Evolutionary conservation across 1,140 invertebrate species (phyloP), one percentile per base, ranked within the genome.

Genomic region (Orius laevigatus): DNA sequence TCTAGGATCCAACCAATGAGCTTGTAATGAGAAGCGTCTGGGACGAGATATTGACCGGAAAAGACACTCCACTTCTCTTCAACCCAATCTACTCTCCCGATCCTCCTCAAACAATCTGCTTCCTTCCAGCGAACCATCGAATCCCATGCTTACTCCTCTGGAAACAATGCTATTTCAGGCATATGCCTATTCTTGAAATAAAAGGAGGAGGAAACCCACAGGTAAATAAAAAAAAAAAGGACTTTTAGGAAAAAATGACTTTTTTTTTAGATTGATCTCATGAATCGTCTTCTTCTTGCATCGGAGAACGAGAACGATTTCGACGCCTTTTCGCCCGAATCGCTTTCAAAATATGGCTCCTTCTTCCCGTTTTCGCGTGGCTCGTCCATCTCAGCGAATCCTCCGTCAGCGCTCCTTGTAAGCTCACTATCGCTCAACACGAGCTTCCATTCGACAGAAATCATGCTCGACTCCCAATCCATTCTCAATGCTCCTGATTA

Each of bases 131-230:
- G 1, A 60, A 69, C 11, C 66, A 67, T 31, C 60, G 62, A 14
- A 64, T 83, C 36, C 63, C 74, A 5, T 66, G 63, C 53, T 62
- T 89, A 50, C 75, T 83, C 43, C 60, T 93, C n/a, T 94, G 88
- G 88, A 69, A 72, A 40, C 84, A 87, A 59, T 91, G 85, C 66
- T 94, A 90, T 65, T 79, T 85, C 55, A 76, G 88, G 2, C 92
- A 86, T 84, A 71, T 90, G 58, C 76, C 79, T 4, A 73, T 83
- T 9, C 69, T 89, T 1, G 83, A 91, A 61, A 83, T 90, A 40
- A 70, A 51, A 10, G 55, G 54, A 15, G 59, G 59, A 15, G 59
- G 59, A 5, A 55, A 57, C 47, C 55, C 57, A 15, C 56, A 58
- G 53, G 59, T 60, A 53, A 50, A 33, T 43, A 34, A 3, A 31